Base-by-base conservation (phyloP, 2,797 vertebrate genomes). In the Myoxocephalus aenaeus region DNA sequence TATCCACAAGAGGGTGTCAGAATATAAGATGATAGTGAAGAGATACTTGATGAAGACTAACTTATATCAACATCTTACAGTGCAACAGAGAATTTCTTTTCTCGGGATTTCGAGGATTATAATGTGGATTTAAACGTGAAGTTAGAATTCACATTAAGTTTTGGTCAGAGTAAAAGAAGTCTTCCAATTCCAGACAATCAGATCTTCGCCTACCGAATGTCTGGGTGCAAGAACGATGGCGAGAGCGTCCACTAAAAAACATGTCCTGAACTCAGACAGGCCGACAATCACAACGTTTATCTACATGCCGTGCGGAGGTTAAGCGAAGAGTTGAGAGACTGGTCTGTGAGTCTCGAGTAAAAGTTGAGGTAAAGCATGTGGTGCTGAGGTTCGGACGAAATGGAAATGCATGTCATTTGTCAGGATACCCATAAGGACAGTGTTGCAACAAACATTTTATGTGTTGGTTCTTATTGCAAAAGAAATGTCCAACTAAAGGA, bases 341-440 rank as follows among this genome's bases (percentile, higher is more conserved):
- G 18, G 11, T 27, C 36, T 36, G 32, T n/a, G 18, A 59, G 18
- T 15, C 2, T 29, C 3, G 1, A 1, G 15, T 34, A n/a, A 29
- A 77, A 79, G 15, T 4, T 40, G 20, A 56, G 29, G 51, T 61
- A 8, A 64, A 62, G 1, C 5, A 38, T 51, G 13, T 44, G 40
- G 9, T 73, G 36, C 34, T 72, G 54, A 65, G 56, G 38, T 70
- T 68, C 2, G 57, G 11, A 61, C 44, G 66, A 80, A 72, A 76
- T 65, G 7, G 54, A 58, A 58, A 42, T 62, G 32, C 46, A 46
- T 51, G 61, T 62, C 18, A 46, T 34, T 46, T 64, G 17, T 67
- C 18, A 68, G 34, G 25, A 42, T 44, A 4, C 15, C 38, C 32
- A 18, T 15, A 22, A 36, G 1, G 1, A 53, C 18, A 18, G 4